A percentile compares a stretch with the other conserved stretches of the same genome.
Evolutionary conservation across 1,140 invertebrate species (phyloP).

Genomic region (Meloidogyne floridensis): DNA sequence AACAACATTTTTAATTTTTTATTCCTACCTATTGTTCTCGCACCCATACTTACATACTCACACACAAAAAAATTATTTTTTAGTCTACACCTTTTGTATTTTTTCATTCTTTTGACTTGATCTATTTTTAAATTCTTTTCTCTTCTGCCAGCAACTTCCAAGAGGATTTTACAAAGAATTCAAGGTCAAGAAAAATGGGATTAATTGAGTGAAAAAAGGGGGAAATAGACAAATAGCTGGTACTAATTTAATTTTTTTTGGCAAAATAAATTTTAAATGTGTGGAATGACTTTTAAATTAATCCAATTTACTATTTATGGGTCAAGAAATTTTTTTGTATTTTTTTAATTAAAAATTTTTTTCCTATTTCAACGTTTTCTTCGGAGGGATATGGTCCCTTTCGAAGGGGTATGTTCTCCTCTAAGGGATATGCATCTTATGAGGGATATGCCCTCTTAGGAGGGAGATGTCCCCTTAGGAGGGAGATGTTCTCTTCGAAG

Average conservation of each 20-base stretch:
- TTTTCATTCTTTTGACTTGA: background rate
- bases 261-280: background rate
- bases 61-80: background rate
- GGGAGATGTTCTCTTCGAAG: too few species aligned
- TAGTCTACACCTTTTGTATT: too few species aligned
- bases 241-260: background rate
- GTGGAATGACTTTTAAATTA: background rate
- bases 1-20: too few species aligned
- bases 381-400: too few species aligned
- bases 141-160: background rate
- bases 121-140: background rate
- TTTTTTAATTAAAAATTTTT: too few species aligned
- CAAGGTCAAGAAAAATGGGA: constrained; percentile 1
- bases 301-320: background rate
- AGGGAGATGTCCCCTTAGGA: too few species aligned
- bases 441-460: too few species aligned
- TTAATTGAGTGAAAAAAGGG: background rate
- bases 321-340: background rate
- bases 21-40: too few species aligned
- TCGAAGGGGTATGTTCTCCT: too few species aligned
- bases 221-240: background rate
- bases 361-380: too few species aligned
- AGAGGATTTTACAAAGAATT: background rate
- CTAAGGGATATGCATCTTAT: too few species aligned
- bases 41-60: too few species aligned